Percentiles rank a stretch among this genome's conserved stretches.
Evolutionary conservation across 2,888 invertebrate species (phyloP).

Genomic region (Xanthia togata): DNA sequence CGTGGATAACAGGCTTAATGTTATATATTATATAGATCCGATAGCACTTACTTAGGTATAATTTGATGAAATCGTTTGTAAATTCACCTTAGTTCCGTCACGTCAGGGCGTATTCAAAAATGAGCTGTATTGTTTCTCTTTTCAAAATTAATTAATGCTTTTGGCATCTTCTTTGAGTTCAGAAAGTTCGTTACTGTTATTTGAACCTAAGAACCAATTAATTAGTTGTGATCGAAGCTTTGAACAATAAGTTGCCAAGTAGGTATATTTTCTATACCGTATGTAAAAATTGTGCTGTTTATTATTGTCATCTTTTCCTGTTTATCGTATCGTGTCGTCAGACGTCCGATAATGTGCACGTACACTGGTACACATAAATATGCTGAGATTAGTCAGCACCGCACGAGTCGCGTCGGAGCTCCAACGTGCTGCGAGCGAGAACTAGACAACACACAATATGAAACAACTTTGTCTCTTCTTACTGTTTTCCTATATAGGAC

Average conservation of each 20-base stretch:
- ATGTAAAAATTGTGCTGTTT: background rate
- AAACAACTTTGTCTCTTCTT: conserved; percentile 51
- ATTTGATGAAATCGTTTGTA: background rate
- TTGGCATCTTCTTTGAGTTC: background rate
- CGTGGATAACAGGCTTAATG: too few species aligned
- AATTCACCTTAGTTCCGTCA: background rate
- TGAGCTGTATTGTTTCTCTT: background rate
- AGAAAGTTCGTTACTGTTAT: background rate
- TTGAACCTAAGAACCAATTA: background rate
- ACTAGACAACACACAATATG: conserved; percentile 42
- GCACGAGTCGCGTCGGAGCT: conserved; percentile 35
- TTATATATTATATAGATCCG: too few species aligned
- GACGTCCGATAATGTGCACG: conserved; percentile 39
- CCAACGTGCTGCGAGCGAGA: conserved; percentile 4
- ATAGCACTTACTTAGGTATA: background rate
- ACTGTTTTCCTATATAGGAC: conserved; percentile 63
- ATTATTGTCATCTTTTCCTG: background rate
- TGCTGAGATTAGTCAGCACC: conserved; percentile 29
- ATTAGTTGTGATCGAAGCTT: background rate
- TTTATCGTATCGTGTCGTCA: conserved; percentile 41
- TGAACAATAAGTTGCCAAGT: too few species aligned
- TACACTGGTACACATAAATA: conserved; percentile 49
- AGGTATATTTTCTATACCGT: background rate
- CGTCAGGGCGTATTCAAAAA: background rate
- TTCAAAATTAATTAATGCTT: background rate